Evolutionary conservation across 2,888 invertebrate genomes (phyloP), one percentile per base, ranked within the genome.

Genomic region (Pammene aurita): DNA sequence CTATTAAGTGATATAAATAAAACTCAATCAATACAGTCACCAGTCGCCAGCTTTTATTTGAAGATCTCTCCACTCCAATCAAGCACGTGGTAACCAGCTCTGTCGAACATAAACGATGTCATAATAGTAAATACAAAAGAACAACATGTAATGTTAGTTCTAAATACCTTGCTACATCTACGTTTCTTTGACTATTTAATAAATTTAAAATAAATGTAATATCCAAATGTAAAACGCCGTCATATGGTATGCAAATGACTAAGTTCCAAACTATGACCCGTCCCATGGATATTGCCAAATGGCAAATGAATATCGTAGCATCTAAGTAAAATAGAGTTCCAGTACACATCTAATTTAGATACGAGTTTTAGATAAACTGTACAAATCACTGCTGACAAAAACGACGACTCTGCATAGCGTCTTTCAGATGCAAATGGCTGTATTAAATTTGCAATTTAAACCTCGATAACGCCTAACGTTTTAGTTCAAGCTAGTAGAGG

Each of bases 391-490:
- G 81, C 80, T 78, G 80, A 85, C 82, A 85, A 87, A 87, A 86
- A 87, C 84, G 71, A 41, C 57, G 80, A 80, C 81, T 84, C 83
- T 84, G 83, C 86, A 85, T 83, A 81, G 84, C 87, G 84, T 83
- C 88, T 92, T 91, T 91, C 85, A 86, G 82, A 92, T 91, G 92
- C 90, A 91, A 92, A 92, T 92, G 79, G 85, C 84, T 87, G 88
- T 89, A 90, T 92, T 90, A 90, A 90, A 90, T 92, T 90, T 89
- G 89, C 90, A 90, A 89, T 92, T 90, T 89, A 86, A 86, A 87
- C 86, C 84, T 83, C 82, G 87, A 88, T 88, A 88, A 85, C 82
- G 80, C 80, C 78, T 76, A 73, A 72, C 63, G 64, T 69, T 75
- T 48, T 74, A 80, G 80, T 75, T 50, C 71, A 84, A 82, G 76